Evolutionary conservation across 2,888 invertebrate species (phyloP).

Genomic region (Sipha maydis): DNA sequence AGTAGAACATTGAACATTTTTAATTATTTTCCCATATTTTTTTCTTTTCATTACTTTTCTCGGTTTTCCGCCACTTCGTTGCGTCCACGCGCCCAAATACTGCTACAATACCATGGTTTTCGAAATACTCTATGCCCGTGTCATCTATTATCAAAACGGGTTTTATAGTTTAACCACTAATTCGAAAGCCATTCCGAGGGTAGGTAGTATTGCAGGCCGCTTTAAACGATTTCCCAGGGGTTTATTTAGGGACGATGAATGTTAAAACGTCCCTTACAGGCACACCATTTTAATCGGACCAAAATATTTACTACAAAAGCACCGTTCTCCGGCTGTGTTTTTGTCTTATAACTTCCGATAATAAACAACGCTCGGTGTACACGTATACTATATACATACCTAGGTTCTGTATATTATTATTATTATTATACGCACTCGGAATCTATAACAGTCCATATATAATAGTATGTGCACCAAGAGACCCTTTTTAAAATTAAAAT

Average conservation of each 20-base stretch:
- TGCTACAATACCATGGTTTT: neutral
- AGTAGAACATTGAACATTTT: too few species aligned
- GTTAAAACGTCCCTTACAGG: conserved; percentile 55
- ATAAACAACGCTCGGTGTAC: conserved; percentile 11
- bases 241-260: conserved; percentile 55
- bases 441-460: too few species aligned
- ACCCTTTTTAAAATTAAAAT: too few species aligned
- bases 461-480: too few species aligned
- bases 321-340: conserved; percentile 20
- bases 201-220: neutral
- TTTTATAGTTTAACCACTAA: conserved; percentile 49
- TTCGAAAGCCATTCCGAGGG: conserved; percentile 42
- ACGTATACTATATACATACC: neutral
- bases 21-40: too few species aligned
- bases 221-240: conserved; percentile 58
- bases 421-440: too few species aligned
- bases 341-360: conserved; percentile 37
- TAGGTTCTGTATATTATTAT: too few species aligned
- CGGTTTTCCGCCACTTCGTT: too few species aligned
- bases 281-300: conserved; percentile 50
- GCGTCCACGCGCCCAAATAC: neutral
- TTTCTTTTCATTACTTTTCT: too few species aligned
- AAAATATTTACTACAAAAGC: conserved; percentile 45
- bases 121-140: neutral
- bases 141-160: conserved; percentile 21